phyloP scores from a whole-genome alignment of 2,888 invertebrate species.

The Melitaea athalia region DNA sequence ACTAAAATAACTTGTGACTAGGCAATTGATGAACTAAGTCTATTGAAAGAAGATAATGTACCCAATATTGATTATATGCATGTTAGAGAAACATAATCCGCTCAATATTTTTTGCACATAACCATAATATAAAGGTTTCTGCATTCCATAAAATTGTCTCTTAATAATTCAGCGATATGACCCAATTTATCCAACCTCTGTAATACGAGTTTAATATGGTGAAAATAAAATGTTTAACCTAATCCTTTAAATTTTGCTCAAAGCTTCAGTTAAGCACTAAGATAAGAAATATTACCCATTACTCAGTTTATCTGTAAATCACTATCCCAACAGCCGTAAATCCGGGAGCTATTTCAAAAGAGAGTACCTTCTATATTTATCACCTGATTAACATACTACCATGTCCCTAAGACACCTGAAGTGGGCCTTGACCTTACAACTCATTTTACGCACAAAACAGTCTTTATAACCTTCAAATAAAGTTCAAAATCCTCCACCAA shows the following conservation, averaged over 20 bases:
- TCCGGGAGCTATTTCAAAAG: constrained; percentile 25
- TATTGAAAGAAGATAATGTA: too few species aligned
- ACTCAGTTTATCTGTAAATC: constrained; percentile 26
- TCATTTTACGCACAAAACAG: not conserved
- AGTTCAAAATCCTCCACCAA: constrained; percentile 1
- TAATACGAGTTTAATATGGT: not conserved
- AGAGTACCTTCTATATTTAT: constrained; percentile 35
- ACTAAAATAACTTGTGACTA: too few species aligned
- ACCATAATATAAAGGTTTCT: too few species aligned
- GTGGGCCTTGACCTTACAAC: constrained; percentile 23
- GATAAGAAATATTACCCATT: constrained; percentile 16
- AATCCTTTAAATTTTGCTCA: not conserved
- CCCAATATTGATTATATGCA: too few species aligned
- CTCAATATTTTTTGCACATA: too few species aligned
- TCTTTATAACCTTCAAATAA: constrained; percentile 3
- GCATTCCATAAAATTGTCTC: too few species aligned
- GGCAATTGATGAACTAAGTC: too few species aligned
- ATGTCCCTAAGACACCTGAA: constrained; percentile 32
- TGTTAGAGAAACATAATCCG: too few species aligned
- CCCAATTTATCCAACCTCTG: too few species aligned
- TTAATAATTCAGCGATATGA: too few species aligned
- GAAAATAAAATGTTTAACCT: not conserved
- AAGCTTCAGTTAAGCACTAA: constrained; percentile 4
- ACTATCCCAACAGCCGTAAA: constrained; percentile 24
- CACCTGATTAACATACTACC: constrained; percentile 36